Evolutionary conservation across 2,888 invertebrate species (phyloP).

Genomic region (Spodoptera littoralis): DNA sequence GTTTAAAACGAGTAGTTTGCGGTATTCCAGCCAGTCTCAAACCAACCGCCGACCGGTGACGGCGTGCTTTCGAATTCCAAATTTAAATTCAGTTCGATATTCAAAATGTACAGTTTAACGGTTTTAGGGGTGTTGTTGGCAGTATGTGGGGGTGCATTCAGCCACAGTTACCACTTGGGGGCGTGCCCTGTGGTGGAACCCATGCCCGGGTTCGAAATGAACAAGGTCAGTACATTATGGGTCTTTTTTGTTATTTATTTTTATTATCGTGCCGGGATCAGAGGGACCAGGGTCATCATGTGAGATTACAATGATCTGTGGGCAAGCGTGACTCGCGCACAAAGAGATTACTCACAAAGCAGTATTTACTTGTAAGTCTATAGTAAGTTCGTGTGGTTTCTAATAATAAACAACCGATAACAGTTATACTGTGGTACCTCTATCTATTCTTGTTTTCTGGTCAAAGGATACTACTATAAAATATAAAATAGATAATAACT

Average conservation of each 20-base stretch:
- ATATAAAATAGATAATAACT: too few species aligned
- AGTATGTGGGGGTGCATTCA: conserved; percentile 72
- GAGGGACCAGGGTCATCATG: conserved; percentile 8
- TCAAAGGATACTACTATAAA: too few species aligned
- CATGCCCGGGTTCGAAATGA: conserved; percentile 92
- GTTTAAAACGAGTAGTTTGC: conserved; percentile 45
- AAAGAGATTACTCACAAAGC: conserved; percentile 9
- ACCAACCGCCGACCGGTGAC: conserved; percentile 17
- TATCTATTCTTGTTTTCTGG: too few species aligned
- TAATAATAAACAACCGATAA: too few species aligned
- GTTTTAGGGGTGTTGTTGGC: conserved; percentile 67
- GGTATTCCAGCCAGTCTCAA: conserved; percentile 35
- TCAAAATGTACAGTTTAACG: conserved; percentile 65
- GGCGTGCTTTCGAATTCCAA: conserved; percentile 10
- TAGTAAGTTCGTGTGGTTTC: too few species aligned
- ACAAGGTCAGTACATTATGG: conserved; percentile 82
- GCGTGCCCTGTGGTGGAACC: conserved; percentile 93
- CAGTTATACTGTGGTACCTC: too few species aligned
- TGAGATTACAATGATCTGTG: conserved; percentile 8
- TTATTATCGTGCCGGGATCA: conserved; percentile 14
- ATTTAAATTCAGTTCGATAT: conserved; percentile 1
- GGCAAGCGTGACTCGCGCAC: not conserved
- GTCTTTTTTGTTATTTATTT: conserved; percentile 13
- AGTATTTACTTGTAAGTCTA: too few species aligned
- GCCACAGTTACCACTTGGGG: conserved; percentile 93